phyloP scores from a whole-genome alignment of 2,113 vertebrate genomes.

The Scomber japonicus region DNA sequence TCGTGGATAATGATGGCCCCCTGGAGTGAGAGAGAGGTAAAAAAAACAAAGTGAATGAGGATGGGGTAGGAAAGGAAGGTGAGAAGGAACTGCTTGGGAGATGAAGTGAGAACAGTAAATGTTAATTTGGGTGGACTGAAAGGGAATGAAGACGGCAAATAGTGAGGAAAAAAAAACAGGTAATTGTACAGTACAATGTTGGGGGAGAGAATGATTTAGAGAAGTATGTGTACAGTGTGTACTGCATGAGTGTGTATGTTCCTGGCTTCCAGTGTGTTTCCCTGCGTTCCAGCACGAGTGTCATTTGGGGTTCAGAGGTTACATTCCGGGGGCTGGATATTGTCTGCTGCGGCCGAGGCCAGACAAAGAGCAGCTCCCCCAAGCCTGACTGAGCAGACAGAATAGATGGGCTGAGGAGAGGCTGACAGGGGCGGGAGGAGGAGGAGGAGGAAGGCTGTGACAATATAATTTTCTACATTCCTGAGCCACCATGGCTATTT shows the following conservation, averaged over 20 bases:
- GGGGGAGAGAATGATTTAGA: no score
- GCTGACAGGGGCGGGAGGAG: slow-evolving; percentile 23
- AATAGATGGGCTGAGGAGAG: slow-evolving; percentile 62
- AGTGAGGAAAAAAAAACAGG: no score
- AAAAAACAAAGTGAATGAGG: background rate
- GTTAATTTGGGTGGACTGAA: background rate
- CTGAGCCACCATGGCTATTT: slow-evolving; percentile 51
- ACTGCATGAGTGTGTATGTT: background rate
- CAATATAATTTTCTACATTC: slow-evolving; percentile 76
- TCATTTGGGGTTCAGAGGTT: slow-evolving; percentile 71
- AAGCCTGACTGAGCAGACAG: slow-evolving; percentile 77
- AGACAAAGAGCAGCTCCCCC: slow-evolving; percentile 68
- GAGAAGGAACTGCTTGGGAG: background rate
- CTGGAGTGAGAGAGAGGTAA: slow-evolving; percentile 72
- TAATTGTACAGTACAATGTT: background rate
- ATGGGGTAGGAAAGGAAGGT: background rate
- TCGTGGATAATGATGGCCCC: slow-evolving; percentile 98
- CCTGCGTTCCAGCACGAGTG: slow-evolving; percentile 37
- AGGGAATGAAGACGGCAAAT: background rate
- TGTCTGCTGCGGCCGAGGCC: slow-evolving; percentile 65
- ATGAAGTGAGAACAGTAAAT: background rate
- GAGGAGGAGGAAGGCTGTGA: slow-evolving; percentile 56
- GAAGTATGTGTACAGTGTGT: no score
- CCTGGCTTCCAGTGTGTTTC: slow-evolving; percentile 30
- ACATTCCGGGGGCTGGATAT: slow-evolving; percentile 76